Evolutionary conservation across 2,797 vertebrate genomes (phyloP).

Genomic region (Labroides dimidiatus): DNA sequence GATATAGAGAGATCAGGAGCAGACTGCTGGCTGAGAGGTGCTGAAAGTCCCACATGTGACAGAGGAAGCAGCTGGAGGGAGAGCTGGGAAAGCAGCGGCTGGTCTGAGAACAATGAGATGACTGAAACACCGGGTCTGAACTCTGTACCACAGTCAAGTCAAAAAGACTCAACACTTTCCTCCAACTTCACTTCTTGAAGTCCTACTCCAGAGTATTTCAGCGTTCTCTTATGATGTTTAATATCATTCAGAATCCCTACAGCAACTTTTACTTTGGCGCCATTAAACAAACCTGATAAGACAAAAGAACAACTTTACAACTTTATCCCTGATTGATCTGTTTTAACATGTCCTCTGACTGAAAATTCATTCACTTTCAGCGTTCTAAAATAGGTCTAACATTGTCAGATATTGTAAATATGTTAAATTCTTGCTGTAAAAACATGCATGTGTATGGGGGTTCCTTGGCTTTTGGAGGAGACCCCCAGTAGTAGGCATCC

Average conservation of each 20-base stretch:
- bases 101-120: conserved; percentile 73
- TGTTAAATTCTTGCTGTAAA: too few relatives aligned
- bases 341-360: too few relatives aligned
- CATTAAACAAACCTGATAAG: not conserved
- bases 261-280: not conserved
- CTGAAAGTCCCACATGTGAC: conserved; percentile 76
- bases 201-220: not conserved
- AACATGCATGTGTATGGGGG: too few relatives aligned
- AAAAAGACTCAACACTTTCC: conserved; percentile 31
- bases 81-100: conserved; percentile 74
- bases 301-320: too few relatives aligned
- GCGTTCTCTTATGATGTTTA: not conserved
- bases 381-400: too few relatives aligned
- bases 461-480: too few relatives aligned
- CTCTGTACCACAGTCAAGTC: conserved; percentile 21
- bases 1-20: conserved; percentile 52
- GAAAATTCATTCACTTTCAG: too few relatives aligned
- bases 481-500: too few relatives aligned
- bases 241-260: not conserved
- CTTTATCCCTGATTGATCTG: too few relatives aligned
- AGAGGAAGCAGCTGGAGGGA: conserved; percentile 83
- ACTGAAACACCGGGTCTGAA: conserved; percentile 26
- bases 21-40: conserved; percentile 67
- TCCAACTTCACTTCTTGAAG: conserved; percentile 45
- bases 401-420: too few relatives aligned